Conservation (phyloP, 2,113 vertebrate species). For the Macroglossus sobrinus region DNA sequence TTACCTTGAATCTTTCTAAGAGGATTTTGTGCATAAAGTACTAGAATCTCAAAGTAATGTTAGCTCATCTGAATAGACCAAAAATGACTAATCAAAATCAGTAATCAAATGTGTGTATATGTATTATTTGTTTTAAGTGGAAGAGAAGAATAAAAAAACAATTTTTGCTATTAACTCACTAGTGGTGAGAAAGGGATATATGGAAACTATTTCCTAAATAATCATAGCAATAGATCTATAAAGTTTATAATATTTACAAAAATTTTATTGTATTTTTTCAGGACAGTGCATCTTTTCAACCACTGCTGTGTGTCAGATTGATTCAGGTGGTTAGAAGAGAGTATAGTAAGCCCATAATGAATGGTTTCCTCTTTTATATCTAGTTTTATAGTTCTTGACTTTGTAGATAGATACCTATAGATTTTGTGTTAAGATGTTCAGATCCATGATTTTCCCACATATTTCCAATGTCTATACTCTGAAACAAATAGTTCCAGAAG, state of each 20-base stretch:
- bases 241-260: not conserved
- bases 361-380: not conserved
- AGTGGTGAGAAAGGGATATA: not conserved
- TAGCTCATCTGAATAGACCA: not conserved
- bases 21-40: not conserved
- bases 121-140: not conserved
- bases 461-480: not conserved
- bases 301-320: not conserved
- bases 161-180: not conserved
- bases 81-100: conserved; percentile 6
- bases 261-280: not conserved
- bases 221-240: not conserved
- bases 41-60: not conserved
- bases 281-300: not conserved
- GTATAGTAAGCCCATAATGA: not conserved
- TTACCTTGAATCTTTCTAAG: not conserved
- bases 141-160: not conserved
- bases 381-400: not conserved
- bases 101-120: not conserved
- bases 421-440: not conserved
- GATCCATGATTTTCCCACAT: not conserved
- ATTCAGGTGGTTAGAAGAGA: not conserved
- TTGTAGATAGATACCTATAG: not conserved
- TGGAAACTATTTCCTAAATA: not conserved
- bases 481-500: not conserved